Conservation (phyloP, 2,113 vertebrate species). For the Cinclus mexicanus region DNA sequence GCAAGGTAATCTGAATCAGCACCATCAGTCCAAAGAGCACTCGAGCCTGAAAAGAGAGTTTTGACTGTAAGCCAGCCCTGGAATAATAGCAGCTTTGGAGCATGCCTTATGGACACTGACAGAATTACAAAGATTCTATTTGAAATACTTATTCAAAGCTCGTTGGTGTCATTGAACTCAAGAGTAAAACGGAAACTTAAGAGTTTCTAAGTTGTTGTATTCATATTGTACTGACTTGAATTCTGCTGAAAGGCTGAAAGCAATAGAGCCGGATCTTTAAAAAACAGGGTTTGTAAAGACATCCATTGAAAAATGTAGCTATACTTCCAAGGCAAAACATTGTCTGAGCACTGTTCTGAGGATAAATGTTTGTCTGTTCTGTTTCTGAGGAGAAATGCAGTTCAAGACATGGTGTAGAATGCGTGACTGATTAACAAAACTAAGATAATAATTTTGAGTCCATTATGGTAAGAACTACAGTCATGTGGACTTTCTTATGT, state of each 20-base stretch:
- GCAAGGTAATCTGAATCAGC: slow-evolving; percentile 80
- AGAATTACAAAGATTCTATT: neutral
- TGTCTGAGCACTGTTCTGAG: neutral
- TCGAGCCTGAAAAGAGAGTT: slow-evolving; percentile 74
- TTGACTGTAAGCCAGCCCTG: neutral
- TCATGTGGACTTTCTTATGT: neutral
- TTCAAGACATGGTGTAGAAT: neutral
- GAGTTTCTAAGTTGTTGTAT: neutral
- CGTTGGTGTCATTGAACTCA: neutral
- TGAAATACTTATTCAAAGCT: neutral
- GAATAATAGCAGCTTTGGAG: neutral
- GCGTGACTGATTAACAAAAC: neutral
- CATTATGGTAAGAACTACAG: neutral
- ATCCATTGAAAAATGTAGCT: neutral
- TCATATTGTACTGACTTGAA: neutral
- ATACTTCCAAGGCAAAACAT: neutral
- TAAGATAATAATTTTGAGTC: neutral
- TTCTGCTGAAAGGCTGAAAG: neutral
- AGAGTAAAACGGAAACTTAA: neutral
- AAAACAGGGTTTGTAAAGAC: neutral
- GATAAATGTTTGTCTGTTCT: neutral
- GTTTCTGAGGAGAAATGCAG: neutral
- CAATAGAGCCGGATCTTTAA: neutral
- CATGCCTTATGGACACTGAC: neutral
- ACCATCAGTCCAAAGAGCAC: slow-evolving; percentile 77